Base-by-base conservation (phyloP, 2,113 vertebrate genomes). In the Mobula hypostoma region DNA sequence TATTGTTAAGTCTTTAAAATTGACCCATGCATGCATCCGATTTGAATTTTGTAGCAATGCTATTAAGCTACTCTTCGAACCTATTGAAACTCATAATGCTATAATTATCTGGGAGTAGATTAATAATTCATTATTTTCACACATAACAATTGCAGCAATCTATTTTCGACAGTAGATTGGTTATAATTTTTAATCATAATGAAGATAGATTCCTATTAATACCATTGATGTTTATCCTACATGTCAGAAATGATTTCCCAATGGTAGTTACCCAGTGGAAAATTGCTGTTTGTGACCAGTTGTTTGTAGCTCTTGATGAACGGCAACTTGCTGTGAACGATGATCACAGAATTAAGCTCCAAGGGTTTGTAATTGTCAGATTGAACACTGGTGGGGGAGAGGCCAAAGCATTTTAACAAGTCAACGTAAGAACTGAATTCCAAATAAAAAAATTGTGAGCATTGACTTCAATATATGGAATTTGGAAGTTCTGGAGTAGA, bases 41-140 rank as follows among this genome's bases (percentile, higher is more conserved):
- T 66, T 88, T 66, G 85, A 90, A 68, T 90, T 66, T 19, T 19
- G 91, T 27, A 56, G 32, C 91, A 93, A 93, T 72, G 32, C 40
- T 36, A 93, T 93, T 93, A 56, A 74, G 40, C 91, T 93, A 2
- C 40, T 93, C 40, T 29, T 74, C 74, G 68, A 93, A 76, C 70
- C 36, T 56, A 8, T 36, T 93, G 32, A 93, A 19, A 14, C 21
- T 48, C 70, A 76, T 15, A 93, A 74, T 74, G 36, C 14, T 40
- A 74, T 32, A 76, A 56, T 74, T 74, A 74, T 56, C 91, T 14
- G 21, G 7, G 5, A 48, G 9, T 56, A 48, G 91, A 56, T 72
- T 29, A 56, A 11, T 29, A 74, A 76, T 56, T 48, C 56, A 76
- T 56, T 56, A 72, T 48, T 66, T 93, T 74, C 27, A 29, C 32